Evolutionary conservation across 2,888 invertebrate species (phyloP).

Genomic region (Gari tellinella): DNA sequence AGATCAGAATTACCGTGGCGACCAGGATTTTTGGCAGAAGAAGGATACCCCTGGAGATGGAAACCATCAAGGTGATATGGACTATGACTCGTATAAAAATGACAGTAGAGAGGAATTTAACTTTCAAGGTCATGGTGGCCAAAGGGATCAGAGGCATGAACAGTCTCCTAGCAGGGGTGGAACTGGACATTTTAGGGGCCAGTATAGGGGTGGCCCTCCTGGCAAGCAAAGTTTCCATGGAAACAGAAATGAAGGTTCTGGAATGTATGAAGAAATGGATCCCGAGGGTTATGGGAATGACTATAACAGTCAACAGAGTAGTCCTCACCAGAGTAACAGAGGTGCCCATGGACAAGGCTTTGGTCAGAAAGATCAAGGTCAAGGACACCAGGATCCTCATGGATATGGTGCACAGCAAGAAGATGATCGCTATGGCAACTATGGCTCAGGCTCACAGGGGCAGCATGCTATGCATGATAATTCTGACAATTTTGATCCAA

Average conservation of each 20-base stretch:
- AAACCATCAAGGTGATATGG: constrained; percentile 34
- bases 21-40: constrained; percentile 47
- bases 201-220: constrained; percentile 15
- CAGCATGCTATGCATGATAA: constrained; percentile 10
- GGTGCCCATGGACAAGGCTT: not conserved
- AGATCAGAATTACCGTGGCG: constrained; percentile 45
- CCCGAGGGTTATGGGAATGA: constrained; percentile 22
- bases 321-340: not conserved
- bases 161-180: not conserved
- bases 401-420: too few species aligned
- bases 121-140: not conserved
- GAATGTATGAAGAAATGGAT: constrained; percentile 42
- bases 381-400: not conserved
- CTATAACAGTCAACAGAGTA: not conserved
- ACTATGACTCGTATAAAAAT: not conserved
- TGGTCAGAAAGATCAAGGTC: not conserved
- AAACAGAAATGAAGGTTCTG: constrained; percentile 18
- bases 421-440: too few species aligned
- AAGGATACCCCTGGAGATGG: constrained; percentile 47
- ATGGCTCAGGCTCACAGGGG: too few species aligned
- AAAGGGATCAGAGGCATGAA: not conserved
- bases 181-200: constrained; percentile 3
- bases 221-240: constrained; percentile 6
- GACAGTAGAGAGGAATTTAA: not conserved
- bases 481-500: constrained; percentile 9